Conservation (phyloP, 2,888 invertebrate species). For the Drosophila mimica region DNA sequence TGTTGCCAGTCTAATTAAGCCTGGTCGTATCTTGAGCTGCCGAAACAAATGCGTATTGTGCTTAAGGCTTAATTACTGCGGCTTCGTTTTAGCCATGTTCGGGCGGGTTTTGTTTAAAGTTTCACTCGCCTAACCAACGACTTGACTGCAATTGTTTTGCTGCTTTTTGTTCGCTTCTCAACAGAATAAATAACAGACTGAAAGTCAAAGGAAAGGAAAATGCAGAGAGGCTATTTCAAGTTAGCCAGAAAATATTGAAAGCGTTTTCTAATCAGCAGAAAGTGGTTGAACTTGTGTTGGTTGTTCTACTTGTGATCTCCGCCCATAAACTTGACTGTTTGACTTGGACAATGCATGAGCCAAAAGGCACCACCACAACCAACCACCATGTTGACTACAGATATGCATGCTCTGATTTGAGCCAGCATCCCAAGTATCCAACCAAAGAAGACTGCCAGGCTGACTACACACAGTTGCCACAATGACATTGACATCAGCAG, state of each 20-base stretch:
- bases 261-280: constrained; percentile 72
- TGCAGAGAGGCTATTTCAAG: constrained; percentile 16
- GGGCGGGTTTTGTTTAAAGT: constrained; percentile 60
- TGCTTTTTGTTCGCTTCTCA: constrained; percentile 30
- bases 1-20: constrained; percentile 70
- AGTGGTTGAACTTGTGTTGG: constrained; percentile 54
- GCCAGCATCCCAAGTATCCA: constrained; percentile 14
- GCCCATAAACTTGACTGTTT: constrained; percentile 59
- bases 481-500: constrained; percentile 61
- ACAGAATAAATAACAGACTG: constrained; percentile 1
- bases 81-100: constrained; percentile 45
- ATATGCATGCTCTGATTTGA: constrained; percentile 40
- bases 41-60: constrained; percentile 69
- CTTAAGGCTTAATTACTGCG: constrained; percentile 66
- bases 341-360: constrained; percentile 52
- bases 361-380: constrained; percentile 40
- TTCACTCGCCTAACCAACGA: constrained; percentile 35
- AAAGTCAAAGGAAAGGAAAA: neutral
- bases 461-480: constrained; percentile 55
- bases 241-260: constrained; percentile 62
- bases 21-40: constrained; percentile 36
- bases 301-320: constrained; percentile 20
- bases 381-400: neutral
- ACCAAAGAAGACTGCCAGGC: neutral
- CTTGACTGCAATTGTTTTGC: constrained; percentile 60